Base-by-base conservation (phyloP, 2,888 invertebrate genomes). In the Euproctis similis region DNA sequence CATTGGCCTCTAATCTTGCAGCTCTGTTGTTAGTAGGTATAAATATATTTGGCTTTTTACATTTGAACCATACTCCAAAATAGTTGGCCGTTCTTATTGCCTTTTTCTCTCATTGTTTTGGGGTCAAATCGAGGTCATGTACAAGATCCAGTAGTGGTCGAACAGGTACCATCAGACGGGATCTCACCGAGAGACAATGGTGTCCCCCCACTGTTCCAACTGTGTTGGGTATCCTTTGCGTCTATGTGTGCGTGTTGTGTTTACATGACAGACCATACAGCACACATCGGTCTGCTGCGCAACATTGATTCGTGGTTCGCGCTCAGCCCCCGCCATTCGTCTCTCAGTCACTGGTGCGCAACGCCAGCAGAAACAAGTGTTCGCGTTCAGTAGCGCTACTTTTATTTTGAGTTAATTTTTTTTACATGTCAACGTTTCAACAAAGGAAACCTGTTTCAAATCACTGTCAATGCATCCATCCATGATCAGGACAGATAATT, bases 301-400 rank as follows among this genome's bases (percentile, higher is more conserved):
- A 77, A 75, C 82, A 82, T 84, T 77, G 82, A 82, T 82, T 81
- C 71, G 67, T 66, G 61, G 73, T 68, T 69, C 69, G 73, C 65
- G 71, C 67, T 54, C 48, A 11, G 10, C 9, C 10, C 10, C 47
- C 52, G 51, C 51, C 60, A 46, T 62, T 63, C 69, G 63, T 59
- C 62, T 71, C 81, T 72, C 84, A 80, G 84, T 82, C 81, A 80
- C 71, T 60, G 77, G 74, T 77, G 82, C 82, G 82, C 82, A 82
- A 74, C 82, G 81, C 78, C 51, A 61, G 59, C 62, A 61, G 68
- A 64, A 59, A 59, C 78, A 73, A 78, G 78, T 80, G 76, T 63
- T 59, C 36, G 50, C 52, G 60, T 42, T 57, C 34, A 36, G 48
- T 53, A 59, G 59, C 56, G 60, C 58, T 61, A 48, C 60, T 69